Conservation (phyloP, 2,888 invertebrate genomes). For the Hipparchia semele region DNA sequence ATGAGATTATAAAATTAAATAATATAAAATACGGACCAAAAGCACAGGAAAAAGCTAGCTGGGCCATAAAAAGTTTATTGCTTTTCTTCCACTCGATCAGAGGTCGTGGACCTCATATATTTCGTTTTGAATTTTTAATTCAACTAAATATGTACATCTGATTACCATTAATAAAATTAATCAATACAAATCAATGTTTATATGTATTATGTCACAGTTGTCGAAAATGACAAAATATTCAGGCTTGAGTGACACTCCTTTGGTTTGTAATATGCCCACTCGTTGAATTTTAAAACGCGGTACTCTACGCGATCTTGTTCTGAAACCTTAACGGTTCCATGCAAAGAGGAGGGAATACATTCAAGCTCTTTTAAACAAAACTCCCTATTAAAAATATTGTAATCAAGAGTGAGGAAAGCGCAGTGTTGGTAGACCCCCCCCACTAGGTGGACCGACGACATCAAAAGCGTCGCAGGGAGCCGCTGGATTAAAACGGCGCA, state of each 20-base stretch:
- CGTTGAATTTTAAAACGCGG: slow-evolving; percentile 34
- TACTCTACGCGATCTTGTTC: slow-evolving; percentile 25
- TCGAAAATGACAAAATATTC: slow-evolving; percentile 42
- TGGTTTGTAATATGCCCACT: slow-evolving; percentile 30
- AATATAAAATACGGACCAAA: slow-evolving; percentile 50
- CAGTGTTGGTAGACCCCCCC: no score
- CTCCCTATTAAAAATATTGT: background rate
- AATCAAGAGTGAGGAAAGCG: background rate
- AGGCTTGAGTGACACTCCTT: slow-evolving; percentile 34
- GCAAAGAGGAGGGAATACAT: slow-evolving; percentile 1
- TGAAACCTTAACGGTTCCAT: background rate
- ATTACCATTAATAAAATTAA: slow-evolving; percentile 68
- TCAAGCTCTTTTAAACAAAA: background rate
- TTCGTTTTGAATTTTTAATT: slow-evolving; percentile 33
- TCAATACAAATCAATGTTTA: slow-evolving; percentile 54
- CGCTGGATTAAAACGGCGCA: no score
- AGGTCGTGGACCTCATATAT: slow-evolving; percentile 65
- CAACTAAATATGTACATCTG: slow-evolving; percentile 37
- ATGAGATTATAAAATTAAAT: slow-evolving; percentile 49
- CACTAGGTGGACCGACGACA: no score
- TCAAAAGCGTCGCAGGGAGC: no score
- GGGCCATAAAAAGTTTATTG: slow-evolving; percentile 72
- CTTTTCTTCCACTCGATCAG: slow-evolving; percentile 71
- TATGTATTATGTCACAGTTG: slow-evolving; percentile 35
- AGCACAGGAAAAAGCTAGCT: slow-evolving; percentile 57